phyloP scores from a whole-genome alignment of 2,888 invertebrate genomes.

The Hemaris fuciformis region DNA sequence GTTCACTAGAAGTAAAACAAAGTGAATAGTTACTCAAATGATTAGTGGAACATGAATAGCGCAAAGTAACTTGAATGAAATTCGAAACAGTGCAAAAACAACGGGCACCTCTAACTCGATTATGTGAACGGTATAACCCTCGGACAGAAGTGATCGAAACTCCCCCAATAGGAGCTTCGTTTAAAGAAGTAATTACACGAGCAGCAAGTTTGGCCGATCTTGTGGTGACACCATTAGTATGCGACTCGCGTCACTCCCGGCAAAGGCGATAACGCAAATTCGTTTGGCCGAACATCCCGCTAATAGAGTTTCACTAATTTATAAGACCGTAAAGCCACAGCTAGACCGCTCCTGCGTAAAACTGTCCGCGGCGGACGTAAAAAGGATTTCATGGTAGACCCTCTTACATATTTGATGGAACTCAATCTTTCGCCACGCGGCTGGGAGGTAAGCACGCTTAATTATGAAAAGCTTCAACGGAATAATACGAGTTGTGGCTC shows the following conservation, averaged over 20 bases:
- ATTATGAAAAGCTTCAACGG: conserved; percentile 60
- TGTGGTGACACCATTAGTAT: conserved; percentile 66
- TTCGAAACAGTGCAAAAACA: conserved; percentile 13
- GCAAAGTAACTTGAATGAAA: conserved; percentile 3
- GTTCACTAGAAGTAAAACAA: not conserved
- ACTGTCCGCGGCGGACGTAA: conserved; percentile 70
- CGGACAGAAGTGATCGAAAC: conserved; percentile 64
- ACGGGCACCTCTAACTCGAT: conserved; percentile 50
- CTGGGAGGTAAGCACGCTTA: conserved; percentile 58
- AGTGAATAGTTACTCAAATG: not conserved
- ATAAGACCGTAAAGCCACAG: conserved; percentile 74
- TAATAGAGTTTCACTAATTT: conserved; percentile 82
- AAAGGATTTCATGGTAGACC: conserved; percentile 75
- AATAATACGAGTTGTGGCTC: conserved; percentile 58
- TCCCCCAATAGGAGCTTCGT: conserved; percentile 65
- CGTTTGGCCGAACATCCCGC: conserved; percentile 79
- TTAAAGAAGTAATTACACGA: conserved; percentile 79
- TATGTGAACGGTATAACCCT: conserved; percentile 57
- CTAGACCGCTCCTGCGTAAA: conserved; percentile 61
- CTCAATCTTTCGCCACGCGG: conserved; percentile 60
- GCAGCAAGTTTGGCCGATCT: conserved; percentile 65
- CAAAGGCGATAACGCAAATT: conserved; percentile 80
- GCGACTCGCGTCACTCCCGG: conserved; percentile 64
- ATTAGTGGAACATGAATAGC: conserved; percentile 4
- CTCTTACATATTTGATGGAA: conserved; percentile 70